These are phyloP conservation scores for Galerucella nymphaeae DNA, from an alignment of 2,888 invertebrate species.

Conservation along the genomic window DNA sequence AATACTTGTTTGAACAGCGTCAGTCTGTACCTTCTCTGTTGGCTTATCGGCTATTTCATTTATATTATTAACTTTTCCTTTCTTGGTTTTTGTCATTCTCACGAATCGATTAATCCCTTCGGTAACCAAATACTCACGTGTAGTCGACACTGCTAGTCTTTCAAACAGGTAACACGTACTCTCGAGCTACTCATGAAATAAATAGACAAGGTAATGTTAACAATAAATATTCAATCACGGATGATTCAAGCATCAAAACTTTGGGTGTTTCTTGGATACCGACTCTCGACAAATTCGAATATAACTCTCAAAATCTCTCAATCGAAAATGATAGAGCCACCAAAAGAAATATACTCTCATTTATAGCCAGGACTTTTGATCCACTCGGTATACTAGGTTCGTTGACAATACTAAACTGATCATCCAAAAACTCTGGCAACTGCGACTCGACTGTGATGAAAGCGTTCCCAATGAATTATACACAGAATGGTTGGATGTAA, in stretches of 20 bases:
- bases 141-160: too few species aligned
- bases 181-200: background rate
- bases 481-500: too few species aligned
- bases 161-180: too few species aligned
- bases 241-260: slow-evolving; percentile 26
- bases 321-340: background rate
- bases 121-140: too few species aligned
- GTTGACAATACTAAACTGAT: slow-evolving; percentile 1
- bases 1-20: too few species aligned
- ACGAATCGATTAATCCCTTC: too few species aligned
- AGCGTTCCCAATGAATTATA: too few species aligned
- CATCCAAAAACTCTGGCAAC: background rate
- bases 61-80: too few species aligned
- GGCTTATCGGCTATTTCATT: too few species aligned
- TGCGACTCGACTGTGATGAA: background rate
- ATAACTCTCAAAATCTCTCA: slow-evolving; percentile 13
- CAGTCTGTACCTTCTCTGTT: too few species aligned
- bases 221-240: slow-evolving; percentile 21
- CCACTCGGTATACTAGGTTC: slow-evolving; percentile 1
- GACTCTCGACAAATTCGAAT: slow-evolving; percentile 23
- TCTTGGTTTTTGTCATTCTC: too few species aligned
- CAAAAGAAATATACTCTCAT: background rate
- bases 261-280: slow-evolving; percentile 28
- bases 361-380: background rate
- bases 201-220: background rate